These are phyloP conservation scores for Nestor notabilis DNA, from an alignment of 2,113 vertebrate species.

Conservation along the genomic window DNA sequence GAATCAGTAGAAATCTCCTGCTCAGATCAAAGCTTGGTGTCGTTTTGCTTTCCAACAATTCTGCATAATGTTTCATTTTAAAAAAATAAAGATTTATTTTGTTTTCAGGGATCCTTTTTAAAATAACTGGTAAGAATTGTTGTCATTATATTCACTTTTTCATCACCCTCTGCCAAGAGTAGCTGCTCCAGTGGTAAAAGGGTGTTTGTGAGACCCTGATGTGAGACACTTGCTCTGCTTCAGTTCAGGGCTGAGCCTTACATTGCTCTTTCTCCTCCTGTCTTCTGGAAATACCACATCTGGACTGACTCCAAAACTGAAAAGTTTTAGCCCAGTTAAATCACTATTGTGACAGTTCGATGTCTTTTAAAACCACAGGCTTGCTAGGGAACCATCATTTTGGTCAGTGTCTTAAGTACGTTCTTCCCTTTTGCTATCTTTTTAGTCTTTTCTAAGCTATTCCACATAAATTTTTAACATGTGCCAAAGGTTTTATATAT, in stretches of 20 bases:
- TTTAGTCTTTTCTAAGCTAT: not conserved
- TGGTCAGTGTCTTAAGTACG: not conserved
- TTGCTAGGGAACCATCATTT: not conserved
- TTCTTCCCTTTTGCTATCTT: not conserved
- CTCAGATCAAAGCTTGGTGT: not conserved
- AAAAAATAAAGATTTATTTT: not conserved
- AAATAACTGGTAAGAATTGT: not conserved
- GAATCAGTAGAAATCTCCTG: not conserved
- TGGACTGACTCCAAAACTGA: slow-evolving; percentile 4
- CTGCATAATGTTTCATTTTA: not conserved
- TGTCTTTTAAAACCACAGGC: not conserved
- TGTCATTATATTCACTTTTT: not conserved
- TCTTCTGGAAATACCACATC: not conserved
- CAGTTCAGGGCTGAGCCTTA: not conserved
- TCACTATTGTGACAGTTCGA: not conserved
- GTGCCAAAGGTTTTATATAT: not conserved
- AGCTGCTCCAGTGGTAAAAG: not conserved
- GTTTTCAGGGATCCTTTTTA: not conserved
- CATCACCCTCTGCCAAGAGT: not conserved
- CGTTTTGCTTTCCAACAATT: not conserved
- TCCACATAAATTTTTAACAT: not conserved
- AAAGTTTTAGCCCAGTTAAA: not conserved
- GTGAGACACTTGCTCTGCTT: not conserved
- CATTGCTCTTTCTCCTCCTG: not conserved
- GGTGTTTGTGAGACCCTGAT: not conserved